These are phyloP conservation scores for Scylla paramamosain DNA, from an alignment of 1,140 invertebrate species.

Conservation along the genomic window DNA sequence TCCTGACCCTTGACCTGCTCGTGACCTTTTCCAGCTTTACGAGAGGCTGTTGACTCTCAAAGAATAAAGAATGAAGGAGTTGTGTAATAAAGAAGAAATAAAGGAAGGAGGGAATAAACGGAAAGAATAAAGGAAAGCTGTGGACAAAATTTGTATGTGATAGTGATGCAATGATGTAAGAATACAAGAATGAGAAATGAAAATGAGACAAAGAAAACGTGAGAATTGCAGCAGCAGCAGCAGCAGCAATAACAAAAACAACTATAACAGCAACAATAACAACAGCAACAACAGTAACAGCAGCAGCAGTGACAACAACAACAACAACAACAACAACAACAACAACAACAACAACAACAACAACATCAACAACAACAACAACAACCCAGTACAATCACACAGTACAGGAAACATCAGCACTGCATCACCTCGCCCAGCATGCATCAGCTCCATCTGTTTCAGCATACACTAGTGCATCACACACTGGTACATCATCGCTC, in stretches of 20 bases:
- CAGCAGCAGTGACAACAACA: slow-evolving; percentile 32
- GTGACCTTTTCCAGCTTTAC: not conserved
- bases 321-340: slow-evolving; percentile 9
- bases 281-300: slow-evolving; percentile 18
- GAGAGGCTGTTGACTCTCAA: too few relatives aligned
- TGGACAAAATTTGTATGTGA: too few relatives aligned
- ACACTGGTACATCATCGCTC: too few relatives aligned
- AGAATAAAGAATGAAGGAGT: too few relatives aligned
- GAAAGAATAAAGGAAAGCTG: too few relatives aligned
- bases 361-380: not conserved
- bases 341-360: slow-evolving; percentile 17
- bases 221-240: not conserved
- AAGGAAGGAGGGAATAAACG: too few relatives aligned
- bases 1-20: not conserved
- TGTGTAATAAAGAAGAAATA: too few relatives aligned
- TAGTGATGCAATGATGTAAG: not conserved
- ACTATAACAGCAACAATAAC: not conserved
- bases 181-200: not conserved
- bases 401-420: not conserved
- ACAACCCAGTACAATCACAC: not conserved
- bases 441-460: not conserved
- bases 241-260: not conserved
- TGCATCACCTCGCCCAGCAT: not conserved
- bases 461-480: not conserved
- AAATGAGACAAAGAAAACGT: not conserved